A percentile compares a stretch with the other conserved stretches of the same genome.
Conservation (phyloP, 2,113 vertebrate species). For the Burhinus bistriatus region DNA sequence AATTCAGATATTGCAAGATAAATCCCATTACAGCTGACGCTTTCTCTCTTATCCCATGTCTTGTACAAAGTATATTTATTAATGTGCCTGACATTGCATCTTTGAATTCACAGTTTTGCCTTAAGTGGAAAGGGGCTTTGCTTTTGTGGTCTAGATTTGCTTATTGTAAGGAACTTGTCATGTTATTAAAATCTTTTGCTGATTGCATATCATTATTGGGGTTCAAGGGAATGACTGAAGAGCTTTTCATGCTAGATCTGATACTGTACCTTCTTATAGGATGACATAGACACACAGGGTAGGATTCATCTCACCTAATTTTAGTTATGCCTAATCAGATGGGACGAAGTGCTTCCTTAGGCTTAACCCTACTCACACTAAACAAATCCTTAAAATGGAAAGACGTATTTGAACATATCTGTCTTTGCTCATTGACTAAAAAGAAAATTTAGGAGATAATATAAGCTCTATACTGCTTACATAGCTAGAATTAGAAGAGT, state of each 20-base stretch:
- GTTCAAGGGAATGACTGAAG: background rate
- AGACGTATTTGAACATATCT: background rate
- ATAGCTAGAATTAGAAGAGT: background rate
- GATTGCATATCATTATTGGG: background rate
- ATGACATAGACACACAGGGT: background rate
- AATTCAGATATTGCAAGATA: conserved; percentile 24
- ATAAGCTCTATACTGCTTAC: background rate
- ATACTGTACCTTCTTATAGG: background rate
- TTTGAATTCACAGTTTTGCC: background rate
- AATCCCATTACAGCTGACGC: background rate
- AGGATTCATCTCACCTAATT: background rate
- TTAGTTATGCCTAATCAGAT: background rate
- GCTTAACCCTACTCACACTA: background rate
- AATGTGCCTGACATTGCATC: background rate
- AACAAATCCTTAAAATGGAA: background rate
- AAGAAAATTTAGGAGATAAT: background rate
- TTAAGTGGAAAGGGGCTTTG: background rate
- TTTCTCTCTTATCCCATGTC: background rate
- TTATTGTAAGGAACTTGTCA: background rate
- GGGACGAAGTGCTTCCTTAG: background rate
- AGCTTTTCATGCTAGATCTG: background rate
- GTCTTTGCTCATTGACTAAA: background rate
- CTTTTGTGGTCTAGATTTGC: background rate
- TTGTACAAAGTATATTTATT: background rate
- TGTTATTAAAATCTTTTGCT: background rate